These are phyloP conservation scores for Podarcis muralis DNA, from an alignment of 2,113 vertebrate species.

Conservation along the genomic window DNA sequence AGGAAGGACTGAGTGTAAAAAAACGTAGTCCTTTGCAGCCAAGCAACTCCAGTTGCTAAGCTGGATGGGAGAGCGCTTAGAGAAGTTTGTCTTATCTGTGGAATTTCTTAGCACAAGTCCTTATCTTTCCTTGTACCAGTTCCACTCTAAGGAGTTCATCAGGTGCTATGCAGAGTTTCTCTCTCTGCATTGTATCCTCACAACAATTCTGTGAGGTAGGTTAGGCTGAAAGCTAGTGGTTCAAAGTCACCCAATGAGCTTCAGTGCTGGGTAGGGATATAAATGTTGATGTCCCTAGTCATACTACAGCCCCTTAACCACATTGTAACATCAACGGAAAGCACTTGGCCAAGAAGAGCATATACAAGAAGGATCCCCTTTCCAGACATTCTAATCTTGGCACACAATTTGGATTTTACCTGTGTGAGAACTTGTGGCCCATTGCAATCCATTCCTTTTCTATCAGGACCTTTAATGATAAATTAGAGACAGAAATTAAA, in stretches of 20 bases:
- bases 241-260: neutral
- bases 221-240: neutral
- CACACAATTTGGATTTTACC: conserved; percentile 59
- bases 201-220: too few relatives aligned
- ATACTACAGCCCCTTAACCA: neutral
- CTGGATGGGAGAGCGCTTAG: neutral
- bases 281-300: too few relatives aligned
- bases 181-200: neutral
- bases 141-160: too few relatives aligned
- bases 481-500: conserved; percentile 22
- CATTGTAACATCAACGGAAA: neutral
- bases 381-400: neutral
- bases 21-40: too few relatives aligned
- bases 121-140: neutral
- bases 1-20: too few relatives aligned
- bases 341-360: neutral
- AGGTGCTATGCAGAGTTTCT: neutral
- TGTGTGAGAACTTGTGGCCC: conserved; percentile 84
- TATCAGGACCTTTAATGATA: conserved; percentile 75
- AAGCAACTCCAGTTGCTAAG: neutral
- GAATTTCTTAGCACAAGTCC: neutral
- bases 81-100: neutral
- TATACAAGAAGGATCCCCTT: neutral
- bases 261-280: neutral
- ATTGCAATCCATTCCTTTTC: conserved; percentile 84